A percentile compares a stretch with the other conserved stretches of the same genome.
These are phyloP conservation scores for Sebastes schlegelii DNA, from an alignment of 2,113 vertebrate genomes.

Conservation along the genomic window DNA sequence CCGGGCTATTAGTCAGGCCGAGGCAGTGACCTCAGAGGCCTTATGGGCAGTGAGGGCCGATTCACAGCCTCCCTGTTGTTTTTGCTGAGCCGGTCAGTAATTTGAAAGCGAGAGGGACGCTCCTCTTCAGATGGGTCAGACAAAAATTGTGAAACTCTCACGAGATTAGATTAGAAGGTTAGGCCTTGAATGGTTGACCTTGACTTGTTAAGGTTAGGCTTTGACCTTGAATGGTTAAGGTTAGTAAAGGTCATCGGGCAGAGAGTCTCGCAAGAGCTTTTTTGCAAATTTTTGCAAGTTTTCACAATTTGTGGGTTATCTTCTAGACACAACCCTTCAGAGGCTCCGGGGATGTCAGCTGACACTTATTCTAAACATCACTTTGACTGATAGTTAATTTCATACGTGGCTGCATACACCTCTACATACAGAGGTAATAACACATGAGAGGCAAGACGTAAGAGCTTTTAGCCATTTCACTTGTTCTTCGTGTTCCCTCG, in stretches of 20 bases:
- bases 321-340: too few species aligned
- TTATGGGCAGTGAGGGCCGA: conserved; percentile 9
- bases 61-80: conserved; percentile 57
- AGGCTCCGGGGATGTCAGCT: conserved; percentile 31
- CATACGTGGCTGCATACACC: conserved; percentile 17
- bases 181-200: too few species aligned
- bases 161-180: too few species aligned
- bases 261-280: too few species aligned
- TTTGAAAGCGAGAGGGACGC: conserved; percentile 53
- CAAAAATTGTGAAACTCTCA: too few species aligned
- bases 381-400: conserved; percentile 16
- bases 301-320: too few species aligned
- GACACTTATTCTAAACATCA: conserved; percentile 33
- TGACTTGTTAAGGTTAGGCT: too few species aligned
- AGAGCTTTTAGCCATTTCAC: neutral
- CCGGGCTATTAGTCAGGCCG: conserved; percentile 41
- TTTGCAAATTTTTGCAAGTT: too few species aligned
- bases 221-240: too few species aligned
- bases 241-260: too few species aligned
- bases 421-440: neutral
- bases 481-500: neutral
- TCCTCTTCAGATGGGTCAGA: conserved; percentile 38
- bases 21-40: conserved; percentile 66
- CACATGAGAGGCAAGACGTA: neutral
- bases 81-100: conserved; percentile 43